Conservation (phyloP, 92 coral and sea anemone species). For the Meandrina meandrites region DNA sequence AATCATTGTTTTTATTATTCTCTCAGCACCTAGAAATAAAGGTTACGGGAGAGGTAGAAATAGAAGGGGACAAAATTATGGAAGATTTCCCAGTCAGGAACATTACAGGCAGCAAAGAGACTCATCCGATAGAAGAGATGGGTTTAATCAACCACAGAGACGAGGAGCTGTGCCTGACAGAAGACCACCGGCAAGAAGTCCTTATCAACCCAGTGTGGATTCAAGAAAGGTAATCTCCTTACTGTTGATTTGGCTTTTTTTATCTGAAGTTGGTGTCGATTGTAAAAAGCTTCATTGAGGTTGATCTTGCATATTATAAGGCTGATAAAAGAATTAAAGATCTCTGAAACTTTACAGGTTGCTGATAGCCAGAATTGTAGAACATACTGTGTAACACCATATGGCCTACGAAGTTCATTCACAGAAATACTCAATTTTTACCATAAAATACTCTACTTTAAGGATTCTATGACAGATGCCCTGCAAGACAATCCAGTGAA, state of each 20-base stretch:
- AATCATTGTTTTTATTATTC: neutral
- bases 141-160: constrained; percentile 66
- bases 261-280: neutral
- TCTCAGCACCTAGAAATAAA: constrained; percentile 59
- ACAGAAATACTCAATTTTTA: neutral
- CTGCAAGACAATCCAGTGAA: constrained; percentile 20
- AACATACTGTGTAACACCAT: too few relatives aligned
- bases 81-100: constrained; percentile 61
- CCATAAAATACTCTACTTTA: neutral
- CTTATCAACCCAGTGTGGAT: constrained; percentile 36
- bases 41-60: constrained; percentile 69
- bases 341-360: neutral
- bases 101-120: constrained; percentile 59
- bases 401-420: too few relatives aligned
- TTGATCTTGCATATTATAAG: neutral
- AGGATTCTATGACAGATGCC: constrained; percentile 11
- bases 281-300: neutral
- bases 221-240: constrained; percentile 23
- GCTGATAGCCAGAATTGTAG: too few relatives aligned
- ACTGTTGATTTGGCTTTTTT: neutral
- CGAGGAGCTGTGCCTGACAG: constrained; percentile 68
- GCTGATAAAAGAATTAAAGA: neutral
- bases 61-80: constrained; percentile 50
- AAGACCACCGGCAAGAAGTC: constrained; percentile 73
- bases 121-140: constrained; percentile 56